Base-by-base conservation (phyloP, 2,797 vertebrate genomes). In the Nannoperca australis region DNA sequence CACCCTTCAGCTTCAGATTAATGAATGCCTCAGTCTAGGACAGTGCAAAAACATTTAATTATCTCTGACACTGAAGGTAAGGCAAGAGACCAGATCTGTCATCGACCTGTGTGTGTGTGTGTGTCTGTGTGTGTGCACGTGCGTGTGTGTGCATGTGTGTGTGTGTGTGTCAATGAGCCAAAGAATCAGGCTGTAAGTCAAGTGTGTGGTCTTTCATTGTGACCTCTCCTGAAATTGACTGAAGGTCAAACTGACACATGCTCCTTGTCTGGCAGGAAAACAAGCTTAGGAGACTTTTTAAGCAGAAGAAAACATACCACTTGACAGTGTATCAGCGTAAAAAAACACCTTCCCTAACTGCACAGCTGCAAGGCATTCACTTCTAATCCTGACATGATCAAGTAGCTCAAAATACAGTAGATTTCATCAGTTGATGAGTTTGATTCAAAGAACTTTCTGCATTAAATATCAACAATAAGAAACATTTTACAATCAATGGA, bases 21-120 rank as follows among this genome's bases (percentile, higher is more conserved):
- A 89, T 86, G 60, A 88, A 83, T 75, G 63, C 73, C 34, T 74
- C 72, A 63, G 79, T 79, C 78, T 79, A 70, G 66, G 67, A 83
- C 73, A 78, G 69, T 72, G 75, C 53, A 83, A 86, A 85, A 90
- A 88, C 71, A 89, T 89, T 81, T 87, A 84, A 91, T 89, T 84
- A 88, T 85, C 68, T 30, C 62, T 86, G 83, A 81, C 83, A 85
- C 78, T 76, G 70, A 79, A 84, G 83, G 70, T 87, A 75, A 85
- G 79, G 34, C 59, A 78, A n/a, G 69, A 86, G 76, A 71, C 63
- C 84, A 80, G 45, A 72, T 61, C 67, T 73, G 64, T 76, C 69
- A 73, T 67, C 49, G 7, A 32, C 51, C 18, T 72, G 0, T 42
- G 47, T 4, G 2, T 45, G 27, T 42, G 61, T 65, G 62, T 45